phyloP scores from a whole-genome alignment of 2,113 vertebrate genomes.

The Calypte anna region DNA sequence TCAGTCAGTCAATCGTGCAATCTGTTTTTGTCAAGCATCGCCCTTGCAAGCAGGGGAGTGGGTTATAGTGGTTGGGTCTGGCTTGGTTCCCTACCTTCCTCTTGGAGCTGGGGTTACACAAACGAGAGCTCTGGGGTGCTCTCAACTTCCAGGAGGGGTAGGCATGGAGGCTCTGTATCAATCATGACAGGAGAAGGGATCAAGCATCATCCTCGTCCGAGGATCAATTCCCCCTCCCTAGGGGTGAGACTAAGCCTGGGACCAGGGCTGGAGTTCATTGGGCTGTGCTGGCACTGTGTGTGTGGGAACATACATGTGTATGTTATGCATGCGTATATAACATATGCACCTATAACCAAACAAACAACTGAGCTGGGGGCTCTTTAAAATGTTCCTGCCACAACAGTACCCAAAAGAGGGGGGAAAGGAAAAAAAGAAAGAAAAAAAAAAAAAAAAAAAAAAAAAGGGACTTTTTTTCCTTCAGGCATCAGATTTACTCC shows the following conservation, averaged over 20 bases:
- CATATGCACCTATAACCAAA: neutral
- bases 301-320: too few species aligned
- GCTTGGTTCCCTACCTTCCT: neutral
- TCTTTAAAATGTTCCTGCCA: neutral
- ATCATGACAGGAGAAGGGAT: neutral
- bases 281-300: neutral
- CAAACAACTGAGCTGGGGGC: neutral
- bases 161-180: neutral
- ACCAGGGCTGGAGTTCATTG: neutral
- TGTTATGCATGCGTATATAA: neutral
- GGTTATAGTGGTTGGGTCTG: fast-evolving
- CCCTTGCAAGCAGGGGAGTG: fast-evolving
- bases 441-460: too few species aligned
- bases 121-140: neutral
- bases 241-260: neutral
- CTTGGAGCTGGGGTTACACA: too few species aligned
- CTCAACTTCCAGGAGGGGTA: neutral
- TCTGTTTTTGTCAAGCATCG: neutral
- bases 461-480: fast-evolving
- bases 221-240: neutral
- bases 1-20: neutral
- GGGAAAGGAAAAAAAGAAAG: neutral
- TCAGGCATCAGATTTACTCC: neutral
- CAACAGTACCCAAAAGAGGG: neutral
- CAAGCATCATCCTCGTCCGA: neutral